Base-by-base conservation (phyloP, 2,113 vertebrate species). In the Equus quagga region DNA sequence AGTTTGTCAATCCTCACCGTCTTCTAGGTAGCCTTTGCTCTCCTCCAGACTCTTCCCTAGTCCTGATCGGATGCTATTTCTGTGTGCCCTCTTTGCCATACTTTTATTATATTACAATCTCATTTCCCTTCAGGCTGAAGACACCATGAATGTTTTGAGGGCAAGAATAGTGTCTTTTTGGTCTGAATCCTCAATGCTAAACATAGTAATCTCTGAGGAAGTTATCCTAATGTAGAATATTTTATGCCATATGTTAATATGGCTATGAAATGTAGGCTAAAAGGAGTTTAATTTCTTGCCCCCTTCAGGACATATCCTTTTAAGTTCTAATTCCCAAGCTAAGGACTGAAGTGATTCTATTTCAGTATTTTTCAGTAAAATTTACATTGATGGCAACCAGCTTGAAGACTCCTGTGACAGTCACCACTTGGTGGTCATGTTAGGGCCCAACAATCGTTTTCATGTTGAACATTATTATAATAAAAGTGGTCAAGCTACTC, bases 301-400 rank as follows among this genome's bases (percentile, higher is more conserved):
- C 1, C 9, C 65, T 81, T 89, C 5, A 41, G 33, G 54, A 64
- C 17, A 4, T 11, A 82, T 36, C 13, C 33, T 83, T 60, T 87
- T 1, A 85, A 82, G 14, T 73, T 5, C 13, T 79, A 86, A 83
- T 51, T 86, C 33, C n/a, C 70, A 36, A 64, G 6, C 24, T 33
- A 83, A 58, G 17, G 64, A 83, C 10, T 49, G 1, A 41, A 49
- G 23, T 58, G 11, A 76, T 92, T 51, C 19, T 67, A 2, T 79
- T 86, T 89, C 23, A 79, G 13, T 67, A 56, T 83, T 94, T 95
- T 91, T 82, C 44, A 79, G 41, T 33, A 91, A 72, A 65, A 56
- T 60, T 88, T 79, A 70, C 28, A 81, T 67, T 70, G 18, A 21
- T n/a, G 36, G 70, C 26, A 79, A 51, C 26, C 19, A 91, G 31